Conservation (phyloP, 2,888 invertebrate species). For the Helicoverpa assulta region DNA sequence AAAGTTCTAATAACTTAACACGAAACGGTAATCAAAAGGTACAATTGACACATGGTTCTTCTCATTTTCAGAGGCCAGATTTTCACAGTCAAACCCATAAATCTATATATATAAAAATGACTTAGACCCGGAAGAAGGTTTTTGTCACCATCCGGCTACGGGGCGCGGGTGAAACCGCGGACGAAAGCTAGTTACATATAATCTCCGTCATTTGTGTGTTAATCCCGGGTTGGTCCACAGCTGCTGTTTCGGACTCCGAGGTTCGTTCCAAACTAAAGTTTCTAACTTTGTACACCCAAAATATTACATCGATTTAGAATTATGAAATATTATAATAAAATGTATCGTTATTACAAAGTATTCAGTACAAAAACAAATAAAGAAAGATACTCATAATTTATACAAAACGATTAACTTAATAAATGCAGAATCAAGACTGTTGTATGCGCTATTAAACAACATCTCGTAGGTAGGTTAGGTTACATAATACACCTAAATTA, state of each 20-base stretch:
- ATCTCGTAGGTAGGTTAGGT: not conserved
- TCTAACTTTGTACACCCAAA: not conserved
- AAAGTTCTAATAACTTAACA: no score
- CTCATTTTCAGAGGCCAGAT: not conserved
- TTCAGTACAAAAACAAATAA: conserved; percentile 2
- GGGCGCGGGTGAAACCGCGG: no score
- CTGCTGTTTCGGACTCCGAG: not conserved
- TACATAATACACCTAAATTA: not conserved
- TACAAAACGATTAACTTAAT: conserved; percentile 22
- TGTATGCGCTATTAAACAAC: conserved; percentile 24
- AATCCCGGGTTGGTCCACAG: not conserved
- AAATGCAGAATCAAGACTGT: conserved; percentile 24
- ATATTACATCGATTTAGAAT: no score
- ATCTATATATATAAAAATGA: no score
- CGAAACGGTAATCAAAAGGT: not conserved
- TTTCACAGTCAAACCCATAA: not conserved
- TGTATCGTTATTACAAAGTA: not conserved
- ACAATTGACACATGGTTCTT: not conserved
- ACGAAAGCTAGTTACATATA: no score
- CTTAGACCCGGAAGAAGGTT: no score
- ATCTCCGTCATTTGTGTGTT: not conserved
- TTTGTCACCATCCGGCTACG: no score
- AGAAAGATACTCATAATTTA: conserved; percentile 5
- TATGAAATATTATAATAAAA: not conserved
- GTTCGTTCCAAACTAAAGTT: not conserved